Conservation (phyloP, 2,113 vertebrate species). For the Chlorocebus sabaeus region DNA sequence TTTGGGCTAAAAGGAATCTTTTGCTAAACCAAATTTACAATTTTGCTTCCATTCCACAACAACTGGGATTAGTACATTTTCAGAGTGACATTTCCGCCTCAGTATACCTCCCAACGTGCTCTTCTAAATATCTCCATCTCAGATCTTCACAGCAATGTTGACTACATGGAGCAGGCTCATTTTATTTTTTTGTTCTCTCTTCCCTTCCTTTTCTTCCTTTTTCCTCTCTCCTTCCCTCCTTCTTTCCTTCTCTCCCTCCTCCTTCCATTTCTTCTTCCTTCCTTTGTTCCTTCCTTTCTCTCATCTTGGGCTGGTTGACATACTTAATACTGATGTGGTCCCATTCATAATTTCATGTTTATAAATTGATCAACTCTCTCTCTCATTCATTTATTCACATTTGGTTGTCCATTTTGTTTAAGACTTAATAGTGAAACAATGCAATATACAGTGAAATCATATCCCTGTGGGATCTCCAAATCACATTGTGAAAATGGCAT, state of each 20-base stretch:
- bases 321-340: not conserved
- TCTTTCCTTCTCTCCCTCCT: too few relatives aligned
- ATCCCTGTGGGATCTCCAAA: not conserved
- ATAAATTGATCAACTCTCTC: not conserved
- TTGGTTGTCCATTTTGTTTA: not conserved
- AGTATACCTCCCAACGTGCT: fast-evolving
- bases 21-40: not conserved
- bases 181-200: not conserved
- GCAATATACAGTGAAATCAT: not conserved
- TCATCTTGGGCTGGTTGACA: not conserved
- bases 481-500: not conserved
- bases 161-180: not conserved
- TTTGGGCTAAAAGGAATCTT: not conserved
- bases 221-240: too few relatives aligned
- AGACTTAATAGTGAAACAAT: not conserved
- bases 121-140: fast-evolving
- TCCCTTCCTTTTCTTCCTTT: too few relatives aligned
- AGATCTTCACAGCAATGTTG: not conserved
- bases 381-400: not conserved
- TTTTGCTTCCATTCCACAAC: not conserved
- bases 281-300: not conserved
- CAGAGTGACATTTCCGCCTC: not conserved
- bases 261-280: not conserved
- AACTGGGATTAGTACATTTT: not conserved
- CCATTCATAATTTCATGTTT: not conserved